A percentile compares a stretch with the other conserved stretches of the same genome.
Evolutionary conservation across 2,797 vertebrate genomes (phyloP).

Genomic region (Lagocephalus sceleratus): DNA sequence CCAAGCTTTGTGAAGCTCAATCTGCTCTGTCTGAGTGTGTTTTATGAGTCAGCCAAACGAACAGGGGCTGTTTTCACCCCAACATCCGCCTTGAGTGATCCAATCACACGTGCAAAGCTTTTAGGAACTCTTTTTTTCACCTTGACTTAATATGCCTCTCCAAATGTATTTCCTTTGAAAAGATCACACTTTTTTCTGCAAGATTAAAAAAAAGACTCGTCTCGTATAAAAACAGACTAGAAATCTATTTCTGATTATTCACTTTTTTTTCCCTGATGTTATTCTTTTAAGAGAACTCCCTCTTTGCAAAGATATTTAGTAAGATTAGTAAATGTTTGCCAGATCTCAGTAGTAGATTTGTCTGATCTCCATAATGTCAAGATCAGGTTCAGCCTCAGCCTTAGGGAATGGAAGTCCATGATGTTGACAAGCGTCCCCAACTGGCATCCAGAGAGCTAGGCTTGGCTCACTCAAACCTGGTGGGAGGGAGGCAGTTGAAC

Average conservation of each 20-base stretch:
- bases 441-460: constrained; percentile 2
- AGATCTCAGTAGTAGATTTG: not conserved
- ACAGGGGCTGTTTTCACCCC: not conserved
- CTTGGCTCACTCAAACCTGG: no score
- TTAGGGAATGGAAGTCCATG: constrained; percentile 42
- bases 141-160: no score
- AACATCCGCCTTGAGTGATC: no score
- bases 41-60: constrained; percentile 47
- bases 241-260: no score
- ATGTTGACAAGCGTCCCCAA: constrained; percentile 54
- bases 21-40: constrained; percentile 63
- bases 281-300: not conserved
- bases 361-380: constrained; percentile 17
- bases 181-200: no score
- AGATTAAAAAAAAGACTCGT: no score
- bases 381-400: constrained; percentile 44
- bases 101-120: constrained; percentile 8
- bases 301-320: constrained; percentile 14
- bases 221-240: no score
- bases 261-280: no score
- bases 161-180: no score
- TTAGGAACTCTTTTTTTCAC: not conserved
- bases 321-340: constrained; percentile 7
- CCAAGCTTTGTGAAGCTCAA: constrained; percentile 58
- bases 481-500: no score